These are phyloP conservation scores for Hippocampus mohnikei DNA, from an alignment of 2,113 vertebrate species.

Conservation along the genomic window DNA sequence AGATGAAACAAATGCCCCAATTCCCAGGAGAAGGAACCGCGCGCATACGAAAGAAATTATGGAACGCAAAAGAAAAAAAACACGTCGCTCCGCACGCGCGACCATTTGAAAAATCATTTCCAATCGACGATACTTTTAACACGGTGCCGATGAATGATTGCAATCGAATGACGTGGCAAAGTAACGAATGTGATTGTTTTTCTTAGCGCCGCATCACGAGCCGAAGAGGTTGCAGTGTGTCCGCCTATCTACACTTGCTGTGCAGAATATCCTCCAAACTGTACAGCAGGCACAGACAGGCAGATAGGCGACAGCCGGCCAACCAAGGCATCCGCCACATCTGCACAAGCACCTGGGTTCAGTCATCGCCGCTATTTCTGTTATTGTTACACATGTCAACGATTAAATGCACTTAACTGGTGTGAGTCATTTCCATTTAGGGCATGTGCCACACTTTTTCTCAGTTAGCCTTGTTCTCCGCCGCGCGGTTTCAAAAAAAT, in stretches of 20 bases:
- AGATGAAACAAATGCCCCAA: constrained; percentile 11
- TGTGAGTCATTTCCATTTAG: not conserved
- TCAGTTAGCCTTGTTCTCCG: too few relatives aligned
- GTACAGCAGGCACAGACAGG: constrained; percentile 99
- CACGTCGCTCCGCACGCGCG: not conserved
- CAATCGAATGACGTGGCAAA: not conserved
- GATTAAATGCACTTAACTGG: constrained; percentile 14
- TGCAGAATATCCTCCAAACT: constrained; percentile 99
- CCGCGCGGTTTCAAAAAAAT: too few relatives aligned
- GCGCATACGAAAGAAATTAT: not conserved
- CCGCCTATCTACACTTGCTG: constrained; percentile 99
- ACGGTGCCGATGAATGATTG: not conserved
- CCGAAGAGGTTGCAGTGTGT: constrained; percentile 95
- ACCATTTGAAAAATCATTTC: not conserved
- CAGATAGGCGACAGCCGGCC: constrained; percentile 97
- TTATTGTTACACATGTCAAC: not conserved
- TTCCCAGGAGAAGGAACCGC: not conserved
- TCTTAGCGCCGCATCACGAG: constrained; percentile 21
- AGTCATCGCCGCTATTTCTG: not conserved
- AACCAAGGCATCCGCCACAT: constrained; percentile 38
- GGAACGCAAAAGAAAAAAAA: not conserved
- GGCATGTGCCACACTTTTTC: not conserved
- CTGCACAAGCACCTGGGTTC: not conserved
- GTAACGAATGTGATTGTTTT: not conserved
- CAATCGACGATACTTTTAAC: not conserved